Conservation (phyloP, 1,140 invertebrate species). For the Physella acuta region DNA sequence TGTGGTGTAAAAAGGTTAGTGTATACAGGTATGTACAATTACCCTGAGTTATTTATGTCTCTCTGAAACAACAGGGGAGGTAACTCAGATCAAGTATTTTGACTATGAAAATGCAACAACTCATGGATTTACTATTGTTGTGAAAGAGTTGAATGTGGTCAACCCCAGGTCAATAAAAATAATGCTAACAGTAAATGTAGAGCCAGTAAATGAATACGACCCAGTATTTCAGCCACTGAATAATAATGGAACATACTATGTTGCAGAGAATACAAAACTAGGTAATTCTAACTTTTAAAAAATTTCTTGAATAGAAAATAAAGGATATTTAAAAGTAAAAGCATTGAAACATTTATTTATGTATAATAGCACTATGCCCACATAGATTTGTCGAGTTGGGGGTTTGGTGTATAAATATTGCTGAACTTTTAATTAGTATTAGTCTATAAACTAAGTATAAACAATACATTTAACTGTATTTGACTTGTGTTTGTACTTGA, state of each 20-base stretch:
- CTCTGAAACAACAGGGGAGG: neutral
- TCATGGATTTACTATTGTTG: neutral
- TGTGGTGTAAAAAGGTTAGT: neutral
- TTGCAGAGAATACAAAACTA: neutral
- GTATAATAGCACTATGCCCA: too few species aligned
- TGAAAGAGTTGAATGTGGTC: neutral
- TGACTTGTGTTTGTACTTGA: too few species aligned
- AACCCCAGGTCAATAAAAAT: neutral
- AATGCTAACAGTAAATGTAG: neutral
- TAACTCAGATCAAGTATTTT: neutral
- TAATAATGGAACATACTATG: neutral
- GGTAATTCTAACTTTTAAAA: neutral
- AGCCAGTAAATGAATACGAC: slow-evolving; percentile 11
- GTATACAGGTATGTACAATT: neutral
- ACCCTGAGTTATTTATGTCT: neutral
- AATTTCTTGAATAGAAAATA: neutral
- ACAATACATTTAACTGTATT: too few species aligned
- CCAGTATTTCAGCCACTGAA: neutral
- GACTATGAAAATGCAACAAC: slow-evolving; percentile 12
- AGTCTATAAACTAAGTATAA: too few species aligned
- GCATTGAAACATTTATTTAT: neutral
- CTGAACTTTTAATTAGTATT: too few species aligned
- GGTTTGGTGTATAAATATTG: too few species aligned
- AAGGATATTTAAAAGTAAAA: neutral
- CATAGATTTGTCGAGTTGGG: too few species aligned